Evolutionary conservation across 2,797 vertebrate genomes (phyloP), one percentile per base, ranked within the genome.

Genomic region (Sebastes hopkinsi): DNA sequence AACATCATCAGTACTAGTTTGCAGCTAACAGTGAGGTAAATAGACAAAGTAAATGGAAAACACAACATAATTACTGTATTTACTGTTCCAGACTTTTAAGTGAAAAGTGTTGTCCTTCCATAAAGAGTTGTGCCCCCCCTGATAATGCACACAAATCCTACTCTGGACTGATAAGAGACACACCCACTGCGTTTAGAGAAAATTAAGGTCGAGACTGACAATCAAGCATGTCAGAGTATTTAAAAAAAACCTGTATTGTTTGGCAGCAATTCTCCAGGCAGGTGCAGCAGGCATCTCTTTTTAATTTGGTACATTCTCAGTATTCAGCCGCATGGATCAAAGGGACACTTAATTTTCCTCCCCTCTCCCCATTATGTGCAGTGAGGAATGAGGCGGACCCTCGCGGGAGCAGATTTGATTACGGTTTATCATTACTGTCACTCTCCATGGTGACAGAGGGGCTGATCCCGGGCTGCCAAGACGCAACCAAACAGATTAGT

Each of bases 301-400:
- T 93, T 93, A 93, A 94, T 95, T 94, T 94, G 85, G 83, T 87
- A 55, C 87, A 84, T 79, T 77, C 87, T 95, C 91, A 87, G 88
- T 89, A 93, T 94, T 93, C 91, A 92, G 84, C 76, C 22, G 59
- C 89, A 72, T 86, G 88, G 90, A 94, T 94, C 91, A 94, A 92
- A 94, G 90, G 87, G 91, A 92, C 93, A 94, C 89, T 93, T 94
- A 80, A 95, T 94, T 93, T 92, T 89, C 89, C 83, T 91, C 88
- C 89, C 84, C 91, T 91, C 88, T 91, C 86, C 82, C 83, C 72
- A 90, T 92, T 92, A 92, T 89, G 88, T 87, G 86, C 79, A 85
- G 88, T 72, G 88, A 93, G 90, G 82, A 91, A 92, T 66, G 91
- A 94, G 87, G 81, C 84, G 62, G 86, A 87, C 82, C 87, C 91